Evolutionary conservation across 1,140 invertebrate species (phyloP).

Genomic region (Chlorops oryzae): DNA sequence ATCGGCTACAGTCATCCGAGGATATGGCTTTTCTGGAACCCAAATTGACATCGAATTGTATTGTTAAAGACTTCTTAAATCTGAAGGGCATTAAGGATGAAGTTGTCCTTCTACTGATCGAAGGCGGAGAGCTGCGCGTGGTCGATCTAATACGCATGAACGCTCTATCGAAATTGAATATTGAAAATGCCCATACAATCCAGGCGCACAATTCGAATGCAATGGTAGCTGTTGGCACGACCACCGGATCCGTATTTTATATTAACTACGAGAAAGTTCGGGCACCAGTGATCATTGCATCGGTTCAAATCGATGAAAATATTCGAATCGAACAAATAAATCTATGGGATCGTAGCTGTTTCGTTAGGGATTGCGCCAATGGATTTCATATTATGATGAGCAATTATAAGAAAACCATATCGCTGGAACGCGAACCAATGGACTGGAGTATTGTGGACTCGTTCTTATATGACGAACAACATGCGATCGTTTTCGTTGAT

Average conservation of each 20-base stretch:
- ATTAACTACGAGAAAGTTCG: constrained; percentile 26
- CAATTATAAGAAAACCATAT: too few relatives aligned
- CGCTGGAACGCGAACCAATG: too few relatives aligned
- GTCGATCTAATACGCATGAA: constrained; percentile 25
- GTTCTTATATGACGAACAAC: too few relatives aligned
- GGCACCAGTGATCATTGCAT: constrained; percentile 3
- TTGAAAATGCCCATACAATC: too few relatives aligned
- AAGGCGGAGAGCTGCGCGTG: constrained; percentile 16
- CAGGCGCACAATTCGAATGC: constrained; percentile 28
- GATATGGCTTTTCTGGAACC: constrained; percentile 9
- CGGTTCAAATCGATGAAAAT: too few relatives aligned
- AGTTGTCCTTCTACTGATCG: constrained; percentile 20
- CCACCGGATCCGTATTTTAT: constrained; percentile 17
- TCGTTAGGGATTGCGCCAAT: too few relatives aligned
- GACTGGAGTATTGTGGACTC: too few relatives aligned
- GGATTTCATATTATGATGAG: too few relatives aligned
- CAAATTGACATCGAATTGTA: constrained; percentile 8
- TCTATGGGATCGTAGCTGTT: too few relatives aligned
- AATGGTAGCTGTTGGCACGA: constrained; percentile 25
- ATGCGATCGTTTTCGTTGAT: too few relatives aligned
- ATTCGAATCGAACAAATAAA: too few relatives aligned
- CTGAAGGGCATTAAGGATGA: constrained; percentile 34
- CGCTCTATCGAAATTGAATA: constrained; percentile 14
- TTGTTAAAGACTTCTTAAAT: constrained; percentile 19
- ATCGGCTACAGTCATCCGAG: constrained; percentile 16